Base-by-base conservation (phyloP, 2,888 invertebrate genomes). In the Helicoverpa assulta region DNA sequence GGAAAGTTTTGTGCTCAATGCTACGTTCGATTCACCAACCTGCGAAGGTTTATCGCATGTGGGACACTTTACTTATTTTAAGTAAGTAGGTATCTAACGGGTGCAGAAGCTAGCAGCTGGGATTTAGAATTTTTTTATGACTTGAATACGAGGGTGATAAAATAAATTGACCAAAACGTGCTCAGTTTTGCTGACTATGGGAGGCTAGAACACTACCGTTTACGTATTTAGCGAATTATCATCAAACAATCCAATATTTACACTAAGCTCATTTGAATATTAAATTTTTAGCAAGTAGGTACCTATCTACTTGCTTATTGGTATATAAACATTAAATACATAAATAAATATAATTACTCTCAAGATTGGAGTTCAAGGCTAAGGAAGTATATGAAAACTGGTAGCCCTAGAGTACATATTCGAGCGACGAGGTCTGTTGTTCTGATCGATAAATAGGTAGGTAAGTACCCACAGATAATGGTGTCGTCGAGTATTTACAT, bases 401-500 rank as follows among this genome's bases (percentile, higher is more conserved):
- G 6, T 52, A 12, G 26, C 26, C 16, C 12, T 53, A 53, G n/a
- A 12, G 16, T 51, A n/a, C n/a, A n/a, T n/a, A 54, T 61, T 52
- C 18, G 55, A 55, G 8, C 14, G 47, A 61, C 5, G 51, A 61
- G 60, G 76, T 59, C 19, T 58, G 29, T 43, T 63, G 26, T n/a
- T 56, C 16, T 71, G 16, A 21, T 12, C 40, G 56, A 50, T 52
- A 55, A 52, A 26, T 18, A 16, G 7, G 18, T 33, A 43, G 7
- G 18, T 33, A 43, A 1, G 12, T 19, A 26, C 6, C 54, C n/a
- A 55, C 14, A 33, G 33, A 51, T 58, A 61, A 37, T 54, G 3
- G 40, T 58, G 62, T 55, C 10, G 58, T 61, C 50, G 37, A 19
- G 8, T 61, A 75, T 70, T 74, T 70, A 55, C 47, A 58, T 62